These are phyloP conservation scores for Stichodactyla helianthus DNA, from an alignment of 64 coral and sea anemone species.

Conservation along the genomic window DNA sequence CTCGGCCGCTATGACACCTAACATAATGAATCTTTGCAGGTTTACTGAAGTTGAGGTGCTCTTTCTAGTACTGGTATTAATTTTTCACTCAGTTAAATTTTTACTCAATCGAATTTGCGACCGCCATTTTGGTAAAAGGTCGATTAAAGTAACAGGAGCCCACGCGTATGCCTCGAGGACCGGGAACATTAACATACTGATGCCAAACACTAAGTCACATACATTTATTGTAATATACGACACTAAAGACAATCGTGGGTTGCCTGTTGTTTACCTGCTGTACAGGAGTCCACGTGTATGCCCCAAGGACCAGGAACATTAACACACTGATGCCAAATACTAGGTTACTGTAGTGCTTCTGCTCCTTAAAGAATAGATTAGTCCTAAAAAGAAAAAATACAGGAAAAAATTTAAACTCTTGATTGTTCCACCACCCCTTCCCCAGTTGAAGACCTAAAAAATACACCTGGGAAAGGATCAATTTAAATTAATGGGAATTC, in stretches of 20 bases:
- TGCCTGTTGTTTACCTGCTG: constrained; percentile 1
- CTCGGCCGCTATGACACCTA: too few species aligned
- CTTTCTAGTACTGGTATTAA: too few species aligned
- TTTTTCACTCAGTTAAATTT: too few species aligned
- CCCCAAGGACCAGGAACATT: constrained; percentile 61
- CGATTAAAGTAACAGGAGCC: constrained; percentile 3
- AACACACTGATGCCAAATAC: constrained; percentile 56
- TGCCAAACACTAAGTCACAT: constrained; percentile 35
- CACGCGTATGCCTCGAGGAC: constrained; percentile 75
- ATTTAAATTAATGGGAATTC: too few species aligned
- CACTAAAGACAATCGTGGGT: neutral
- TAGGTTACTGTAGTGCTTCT: constrained; percentile 77
- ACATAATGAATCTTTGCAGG: too few species aligned
- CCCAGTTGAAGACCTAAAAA: too few species aligned
- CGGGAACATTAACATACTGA: constrained; percentile 58
- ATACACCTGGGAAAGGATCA: too few species aligned
- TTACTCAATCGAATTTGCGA: too few species aligned
- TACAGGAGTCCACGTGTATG: constrained; percentile 75
- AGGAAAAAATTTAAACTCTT: neutral
- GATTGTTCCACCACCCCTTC: neutral
- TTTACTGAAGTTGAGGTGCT: too few species aligned
- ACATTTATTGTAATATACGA: neutral
- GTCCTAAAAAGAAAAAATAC: constrained; percentile 44
- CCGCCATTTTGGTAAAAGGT: too few species aligned
- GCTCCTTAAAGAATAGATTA: constrained; percentile 94